These are phyloP conservation scores for Agrilus cyanescens DNA, from an alignment of 2,888 invertebrate species.

Conservation along the genomic window DNA sequence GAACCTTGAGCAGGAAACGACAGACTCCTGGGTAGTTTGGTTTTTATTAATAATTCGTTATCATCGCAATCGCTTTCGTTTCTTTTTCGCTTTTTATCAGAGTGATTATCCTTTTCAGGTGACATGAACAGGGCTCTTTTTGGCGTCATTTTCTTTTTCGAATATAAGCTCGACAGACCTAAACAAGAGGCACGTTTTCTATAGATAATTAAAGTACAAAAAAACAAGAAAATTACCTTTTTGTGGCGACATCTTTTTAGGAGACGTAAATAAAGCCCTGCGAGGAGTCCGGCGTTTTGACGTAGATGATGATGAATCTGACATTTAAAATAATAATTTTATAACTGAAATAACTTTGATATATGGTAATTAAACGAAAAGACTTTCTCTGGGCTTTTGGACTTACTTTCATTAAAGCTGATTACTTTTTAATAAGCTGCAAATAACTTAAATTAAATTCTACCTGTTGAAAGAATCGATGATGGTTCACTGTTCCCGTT, in stretches of 20 bases:
- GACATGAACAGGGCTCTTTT: constrained; percentile 56
- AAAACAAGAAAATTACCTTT: constrained; percentile 9
- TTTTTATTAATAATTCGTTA: constrained; percentile 14
- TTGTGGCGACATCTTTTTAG: constrained; percentile 12
- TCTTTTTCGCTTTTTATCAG: constrained; percentile 40
- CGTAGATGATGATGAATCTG: constrained; percentile 7
- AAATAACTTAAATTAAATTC: too few species aligned
- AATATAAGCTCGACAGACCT: constrained; percentile 16
- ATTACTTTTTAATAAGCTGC: too few species aligned
- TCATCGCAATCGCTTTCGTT: constrained; percentile 31
- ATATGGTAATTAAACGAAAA: too few species aligned
- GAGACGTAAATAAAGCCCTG: constrained; percentile 21
- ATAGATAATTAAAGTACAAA: background rate
- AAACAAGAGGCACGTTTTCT: constrained; percentile 6
- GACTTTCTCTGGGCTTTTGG: too few species aligned
- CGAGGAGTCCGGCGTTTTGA: constrained; percentile 28
- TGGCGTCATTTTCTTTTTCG: constrained; percentile 35
- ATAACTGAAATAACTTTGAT: too few species aligned
- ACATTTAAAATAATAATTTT: too few species aligned
- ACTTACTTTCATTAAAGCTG: too few species aligned
- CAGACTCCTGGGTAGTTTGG: constrained; percentile 46
- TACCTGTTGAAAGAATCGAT: too few species aligned
- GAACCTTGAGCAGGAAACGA: constrained; percentile 43
- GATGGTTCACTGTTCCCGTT: too few species aligned
- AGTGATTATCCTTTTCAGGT: constrained; percentile 31